Evolutionary conservation across 1,140 invertebrate species (phyloP), one percentile per base, ranked within the genome.

Genomic region (Papilio machaon): DNA sequence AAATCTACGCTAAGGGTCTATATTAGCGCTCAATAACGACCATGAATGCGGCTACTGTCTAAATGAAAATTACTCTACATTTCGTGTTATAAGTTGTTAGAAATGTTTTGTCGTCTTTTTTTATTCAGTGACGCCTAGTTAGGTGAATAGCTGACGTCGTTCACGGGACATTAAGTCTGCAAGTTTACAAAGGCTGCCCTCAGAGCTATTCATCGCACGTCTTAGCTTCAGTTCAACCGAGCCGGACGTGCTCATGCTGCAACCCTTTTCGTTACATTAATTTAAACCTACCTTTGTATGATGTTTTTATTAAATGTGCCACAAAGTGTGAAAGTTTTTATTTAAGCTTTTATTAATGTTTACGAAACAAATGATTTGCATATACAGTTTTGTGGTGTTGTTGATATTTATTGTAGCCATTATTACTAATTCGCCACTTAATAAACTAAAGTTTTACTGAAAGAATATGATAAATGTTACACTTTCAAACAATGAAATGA

Each of bases 101-200:
- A 54, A 17, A 6, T 2, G 30, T 38, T 38, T 70, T 35, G 13
- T 70, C 2, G 11, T 70, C 23, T 35, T 67, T 67, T 70, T 70
- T 70, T 70, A 70, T 70, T 70, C 64, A 38, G 11, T 11, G 11
- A 19, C 60, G 19, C 19, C 64, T 11, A 30, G 60, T 67, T 67
- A 30, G 60, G 30, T 70, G 64, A 70, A 70, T 70, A 35, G 64
- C 64, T 70, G 30, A 70, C 30, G 30, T 30, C 30, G 30, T 70
- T 70, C 30, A 70, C 64, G 64, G 64, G 19, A 70, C 64, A 70
- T 70, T 70, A 70, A 70, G 30, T 70, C 13, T 70, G 64, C 64
- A 35, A 64, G 60, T 70, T 70, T 70, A 70, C 64, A 70, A 70
- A 70, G 64, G 64, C 13, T 70, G 64, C 38, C 64, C 64, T 70